These are phyloP conservation scores for Eugnorisma glareosa DNA, from an alignment of 2,888 invertebrate species.

Conservation along the genomic window DNA sequence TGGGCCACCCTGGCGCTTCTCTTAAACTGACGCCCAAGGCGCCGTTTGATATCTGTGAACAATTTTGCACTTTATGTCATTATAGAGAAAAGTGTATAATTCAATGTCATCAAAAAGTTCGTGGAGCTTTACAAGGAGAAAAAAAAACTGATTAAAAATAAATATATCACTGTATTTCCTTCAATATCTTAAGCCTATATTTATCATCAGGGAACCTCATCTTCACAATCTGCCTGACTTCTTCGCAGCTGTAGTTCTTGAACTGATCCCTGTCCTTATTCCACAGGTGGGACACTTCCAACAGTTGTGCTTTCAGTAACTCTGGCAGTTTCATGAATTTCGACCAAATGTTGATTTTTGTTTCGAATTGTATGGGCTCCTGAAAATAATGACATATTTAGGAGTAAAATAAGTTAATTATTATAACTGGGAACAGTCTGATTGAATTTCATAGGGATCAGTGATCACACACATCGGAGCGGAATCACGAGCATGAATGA, in stretches of 20 bases:
- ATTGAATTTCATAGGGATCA: no score
- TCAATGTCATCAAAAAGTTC: not conserved
- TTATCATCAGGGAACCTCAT: conserved; percentile 87
- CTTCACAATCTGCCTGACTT: conserved; percentile 85
- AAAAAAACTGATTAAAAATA: not conserved
- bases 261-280: conserved; percentile 72
- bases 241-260: conserved; percentile 82
- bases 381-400: conserved; percentile 59
- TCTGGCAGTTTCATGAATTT: conserved; percentile 83
- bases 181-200: conserved; percentile 84
- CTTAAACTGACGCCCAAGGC: not conserved
- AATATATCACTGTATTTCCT: conserved; percentile 84
- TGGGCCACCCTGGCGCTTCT: no score
- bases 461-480: no score
- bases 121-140: not conserved
- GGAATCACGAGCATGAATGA: no score
- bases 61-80: not conserved
- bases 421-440: no score
- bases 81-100: not conserved
- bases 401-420: no score
- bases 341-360: conserved; percentile 80
- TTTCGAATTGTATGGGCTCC: conserved; percentile 79
- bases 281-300: conserved; percentile 85
- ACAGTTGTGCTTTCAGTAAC: conserved; percentile 82
- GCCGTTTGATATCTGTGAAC: not conserved